Percentiles rank a stretch among this genome's conserved stretches.
Conservation (phyloP, 2,797 vertebrate genomes). For the Centropyge bicolor region DNA sequence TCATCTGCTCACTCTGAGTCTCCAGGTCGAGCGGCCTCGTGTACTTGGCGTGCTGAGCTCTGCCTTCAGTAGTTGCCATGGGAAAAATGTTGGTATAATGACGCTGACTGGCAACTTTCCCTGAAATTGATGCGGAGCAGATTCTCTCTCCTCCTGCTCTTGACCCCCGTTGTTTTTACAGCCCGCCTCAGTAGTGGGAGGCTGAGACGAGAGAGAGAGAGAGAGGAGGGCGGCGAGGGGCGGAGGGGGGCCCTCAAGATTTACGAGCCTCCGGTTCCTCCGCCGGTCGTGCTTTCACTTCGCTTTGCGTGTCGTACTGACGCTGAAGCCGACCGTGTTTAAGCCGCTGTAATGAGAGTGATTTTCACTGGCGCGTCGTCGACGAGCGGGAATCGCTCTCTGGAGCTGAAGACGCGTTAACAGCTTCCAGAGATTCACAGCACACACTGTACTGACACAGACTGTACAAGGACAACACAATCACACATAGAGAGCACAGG, state of each 20-base stretch:
- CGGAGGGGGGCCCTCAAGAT: conserved; percentile 17
- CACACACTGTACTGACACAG: conserved; percentile 61
- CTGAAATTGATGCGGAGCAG: conserved; percentile 64
- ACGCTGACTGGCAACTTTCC: conserved; percentile 66
- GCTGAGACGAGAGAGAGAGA: conserved; percentile 41
- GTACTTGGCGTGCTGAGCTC: background rate
- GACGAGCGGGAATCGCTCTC: conserved; percentile 30
- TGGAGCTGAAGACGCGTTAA: conserved; percentile 59
- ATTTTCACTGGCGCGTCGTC: conserved; percentile 24
- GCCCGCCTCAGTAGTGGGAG: conserved; percentile 61
- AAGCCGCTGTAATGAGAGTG: conserved; percentile 27
- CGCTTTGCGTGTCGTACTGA: conserved; percentile 21
- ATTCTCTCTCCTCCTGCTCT: conserved; percentile 63
- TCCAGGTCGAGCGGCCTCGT: background rate
- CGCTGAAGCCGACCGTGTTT: conserved; percentile 35
- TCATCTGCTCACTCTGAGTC: conserved; percentile 1
- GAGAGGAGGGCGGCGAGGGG: background rate
- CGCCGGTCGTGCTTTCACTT: conserved; percentile 44
- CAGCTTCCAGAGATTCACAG: conserved; percentile 69
- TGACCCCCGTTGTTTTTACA: conserved; percentile 74
- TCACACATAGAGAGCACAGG: conserved; percentile 41
- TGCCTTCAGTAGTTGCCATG: conserved; percentile 26
- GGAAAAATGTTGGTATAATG: conserved; percentile 50
- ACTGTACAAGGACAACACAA: conserved; percentile 33
- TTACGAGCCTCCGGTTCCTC: conserved; percentile 56